A percentile compares a stretch with the other conserved stretches of the same genome.
phyloP scores from a whole-genome alignment of 2,888 invertebrate species.

The Archaeoteleia sp. region DNA sequence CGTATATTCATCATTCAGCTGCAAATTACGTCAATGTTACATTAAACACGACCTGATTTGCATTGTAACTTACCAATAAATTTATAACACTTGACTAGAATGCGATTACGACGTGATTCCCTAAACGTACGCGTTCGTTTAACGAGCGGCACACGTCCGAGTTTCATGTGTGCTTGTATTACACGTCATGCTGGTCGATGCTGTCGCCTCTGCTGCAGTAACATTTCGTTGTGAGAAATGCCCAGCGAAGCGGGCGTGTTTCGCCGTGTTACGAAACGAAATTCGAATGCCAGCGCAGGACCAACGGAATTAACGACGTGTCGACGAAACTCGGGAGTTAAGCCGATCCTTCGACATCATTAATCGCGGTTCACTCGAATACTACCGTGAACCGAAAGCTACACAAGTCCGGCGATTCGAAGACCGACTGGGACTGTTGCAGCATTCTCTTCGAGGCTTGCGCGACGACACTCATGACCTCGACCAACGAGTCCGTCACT shows the following conservation, averaged over 20 bases:
- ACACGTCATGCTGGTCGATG: too few relatives aligned
- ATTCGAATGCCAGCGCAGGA: slow-evolving; percentile 3
- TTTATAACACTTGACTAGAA: slow-evolving; percentile 45
- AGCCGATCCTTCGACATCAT: slow-evolving; percentile 23
- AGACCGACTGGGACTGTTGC: slow-evolving; percentile 67
- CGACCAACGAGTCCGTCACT: slow-evolving; percentile 69
- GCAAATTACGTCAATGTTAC: slow-evolving; percentile 2
- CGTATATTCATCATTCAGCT: too few relatives aligned
- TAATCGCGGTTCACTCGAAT: slow-evolving; percentile 61
- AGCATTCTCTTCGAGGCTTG: slow-evolving; percentile 68
- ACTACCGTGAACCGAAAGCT: slow-evolving; percentile 71
- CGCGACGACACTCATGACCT: slow-evolving; percentile 66
- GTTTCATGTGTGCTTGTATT: slow-evolving; percentile 43
- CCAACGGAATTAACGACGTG: slow-evolving; percentile 22
- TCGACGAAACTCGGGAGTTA: slow-evolving; percentile 25
- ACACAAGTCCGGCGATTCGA: slow-evolving; percentile 69
- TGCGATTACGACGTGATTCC: slow-evolving; percentile 46
- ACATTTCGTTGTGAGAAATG: slow-evolving; percentile 32
- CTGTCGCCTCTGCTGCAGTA: slow-evolving; percentile 3
- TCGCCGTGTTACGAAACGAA: neutral
- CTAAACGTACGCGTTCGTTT: slow-evolving; percentile 38
- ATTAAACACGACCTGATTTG: neutral
- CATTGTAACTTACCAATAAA: slow-evolving; percentile 5
- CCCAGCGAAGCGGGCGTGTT: slow-evolving; percentile 15
- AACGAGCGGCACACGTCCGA: slow-evolving; percentile 45